Evolutionary conservation across 2,888 invertebrate species (phyloP), one percentile per base, ranked within the genome.

Genomic region (Nasonovia ribisnigri): DNA sequence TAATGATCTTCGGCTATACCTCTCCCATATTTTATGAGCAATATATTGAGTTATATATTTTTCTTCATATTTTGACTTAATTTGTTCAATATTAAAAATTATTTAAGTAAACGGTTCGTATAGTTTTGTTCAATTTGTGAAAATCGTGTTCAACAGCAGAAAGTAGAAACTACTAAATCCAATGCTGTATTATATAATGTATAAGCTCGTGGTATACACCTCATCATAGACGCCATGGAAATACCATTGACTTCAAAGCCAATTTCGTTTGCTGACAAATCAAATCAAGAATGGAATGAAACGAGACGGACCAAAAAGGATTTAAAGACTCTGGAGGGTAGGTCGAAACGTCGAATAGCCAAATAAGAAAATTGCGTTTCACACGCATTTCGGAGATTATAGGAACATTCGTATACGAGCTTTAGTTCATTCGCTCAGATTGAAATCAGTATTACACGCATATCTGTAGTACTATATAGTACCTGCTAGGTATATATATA

Each of bases 271-370:
- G 88, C 60, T n/a, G 67, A 87, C 48, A 67, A 92, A 88, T 92
- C 60, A 67, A 92, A 88, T 42, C 29, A 29, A 67, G 60, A 57
- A 46, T 8, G 51, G 2, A 92, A 92, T 51, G 67, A 92, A 77
- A 92, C 51, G 87, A 92, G 88, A 88, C 88, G 67, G 42, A n/a
- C 60, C 42, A 43, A 88, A 88, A 92, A 88, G 67, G 92, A 92
- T 92, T 92, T 88, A 67, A 5, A 43, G 8, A 43, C 48, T 88
- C 1, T 42, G 42, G 13, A 51, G 26, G 67, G 42, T 24, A 77
- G 36, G 36, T 77, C 36, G 77, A 67, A 92, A 92, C 10, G 51
- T 42, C 48, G 51, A 48, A 92, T 13, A 4, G 60, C 46, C 46
- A 8, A 48, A 92, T 60, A 29, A 36, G 86, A 92, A 87, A 92